Percentiles rank a stretch among this genome's conserved stretches.
phyloP scores from a whole-genome alignment of 2,797 vertebrate species.

The Malurus leucopterus region DNA sequence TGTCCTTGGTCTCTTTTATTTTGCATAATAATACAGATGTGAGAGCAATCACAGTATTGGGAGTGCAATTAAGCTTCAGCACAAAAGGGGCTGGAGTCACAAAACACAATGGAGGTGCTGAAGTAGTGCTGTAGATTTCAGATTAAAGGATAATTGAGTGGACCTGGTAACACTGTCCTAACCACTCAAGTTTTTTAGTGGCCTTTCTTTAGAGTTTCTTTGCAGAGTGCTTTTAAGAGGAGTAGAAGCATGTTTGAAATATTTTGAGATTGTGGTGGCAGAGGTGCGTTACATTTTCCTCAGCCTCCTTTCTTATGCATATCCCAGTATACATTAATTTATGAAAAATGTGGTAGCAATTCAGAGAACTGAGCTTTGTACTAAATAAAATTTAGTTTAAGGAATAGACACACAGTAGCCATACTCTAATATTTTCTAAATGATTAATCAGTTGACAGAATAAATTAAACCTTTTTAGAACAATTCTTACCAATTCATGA shows the following conservation, averaged over 20 bases:
- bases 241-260: neutral
- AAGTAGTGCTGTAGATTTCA: neutral
- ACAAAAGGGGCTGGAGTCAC: neutral
- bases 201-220: neutral
- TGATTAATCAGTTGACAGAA: neutral
- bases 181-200: neutral
- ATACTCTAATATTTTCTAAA: neutral
- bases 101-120: neutral
- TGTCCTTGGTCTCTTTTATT: neutral
- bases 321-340: neutral
- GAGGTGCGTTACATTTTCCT: neutral
- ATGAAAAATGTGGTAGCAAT: neutral
- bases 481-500: neutral
- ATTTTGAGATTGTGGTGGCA: neutral
- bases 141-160: neutral
- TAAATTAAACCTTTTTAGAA: neutral
- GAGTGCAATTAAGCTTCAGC: conserved; percentile 1
- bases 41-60: neutral
- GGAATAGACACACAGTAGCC: neutral
- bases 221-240: neutral
- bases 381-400: neutral
- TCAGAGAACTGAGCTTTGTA: neutral
- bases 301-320: neutral
- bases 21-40: neutral
- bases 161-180: neutral